Evolutionary conservation across 2,113 vertebrate species (phyloP), one percentile per base, ranked within the genome.

Genomic region (Nerophis lumbriciformis): DNA sequence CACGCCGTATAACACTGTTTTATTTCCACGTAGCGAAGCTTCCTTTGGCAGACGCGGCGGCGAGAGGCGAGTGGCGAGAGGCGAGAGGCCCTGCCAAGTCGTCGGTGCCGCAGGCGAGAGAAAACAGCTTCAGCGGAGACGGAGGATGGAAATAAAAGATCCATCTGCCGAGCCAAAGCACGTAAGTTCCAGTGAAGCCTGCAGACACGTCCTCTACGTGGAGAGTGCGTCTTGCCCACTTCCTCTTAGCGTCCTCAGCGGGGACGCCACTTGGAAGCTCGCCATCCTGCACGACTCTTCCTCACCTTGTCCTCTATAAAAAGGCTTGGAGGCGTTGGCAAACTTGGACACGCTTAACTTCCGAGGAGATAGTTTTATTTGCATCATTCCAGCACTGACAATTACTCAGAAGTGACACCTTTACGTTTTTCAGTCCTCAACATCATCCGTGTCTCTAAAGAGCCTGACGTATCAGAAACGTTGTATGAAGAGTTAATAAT

Each of bases 51-150:
- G 59, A 44, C 39, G 4, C 59, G 5, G 21, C 44, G 6, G 39
- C 39, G 39, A 57, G 55, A 44, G 19, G 8, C 38, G 19, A 66
- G 59, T 59, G 63, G 50, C 1, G 39, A 57, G 55, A 44, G 19
- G 8, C 38, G 19, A 66, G 59, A 61, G 63, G 50, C 1, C 16
- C 71, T 68, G 83, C 80, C 80, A 85, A 80, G 71, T 50, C 37
- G 69, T 62, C 53, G 37, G 64, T 69, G 77, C 77, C 69, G 12
- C 19, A 69, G 73, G 83, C 73, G 65, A 73, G 36, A 78, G 70
- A 69, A 68, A 74, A 63, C 62, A 14, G 68, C 69, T n/a, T 50
- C 57, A 50, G 70, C 36, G n/a, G 57, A 58, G 51, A 67, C 5
- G 6, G 28, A 63, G 47, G 60, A 58, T 53, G 61, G 75, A 76